Evolutionary conservation across 2,888 invertebrate genomes (phyloP), one percentile per base, ranked within the genome.

Genomic region (Plebejus argus): DNA sequence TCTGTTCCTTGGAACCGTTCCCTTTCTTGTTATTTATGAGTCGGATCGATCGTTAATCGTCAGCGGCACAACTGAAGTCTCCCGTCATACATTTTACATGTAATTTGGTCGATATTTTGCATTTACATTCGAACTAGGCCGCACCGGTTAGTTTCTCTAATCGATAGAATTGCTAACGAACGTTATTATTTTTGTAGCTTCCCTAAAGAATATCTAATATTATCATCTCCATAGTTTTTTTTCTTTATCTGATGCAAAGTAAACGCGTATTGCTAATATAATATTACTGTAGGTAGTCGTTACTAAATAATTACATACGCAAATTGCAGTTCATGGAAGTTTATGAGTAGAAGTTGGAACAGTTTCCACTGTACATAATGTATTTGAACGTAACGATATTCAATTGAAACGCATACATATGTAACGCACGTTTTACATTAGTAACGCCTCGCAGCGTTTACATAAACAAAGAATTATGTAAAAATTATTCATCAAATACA

Each of bases 401-500:
- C 71, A 71, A 71, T 74, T 28, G 23, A 53, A 23, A 49, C 23
- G 49, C 49, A 18, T 74, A 49, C 53, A 74, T 74, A 74, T 23
- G 74, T 18, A 74, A 74, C 53, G 28, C 35, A 56, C 45, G 39
- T 61, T 61, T 20, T 20, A 66, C 58, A 76, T 66, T 33, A n/a
- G 35, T 76, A 66, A 35, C 35, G 61, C 76, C 20, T 56, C 76
- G 53, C 45, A 76, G 70, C n/a, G 53, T 71, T 71, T 71, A 71
- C n/a, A 71, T 49, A 70, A 86, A 88, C 85, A 87, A 84, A 88
- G 84, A 88, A 86, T 88, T 86, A 90, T 90, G 86, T 87, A 89
- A 86, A 90, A 87, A 84, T 82, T 85, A 87, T 86, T 86, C 45
- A 90, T 89, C 85, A 87, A 89, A 89, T 89, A 86, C 86, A 86